Evolutionary conservation across 2,888 invertebrate species (phyloP).

Genomic region (Germaria angustata): DNA sequence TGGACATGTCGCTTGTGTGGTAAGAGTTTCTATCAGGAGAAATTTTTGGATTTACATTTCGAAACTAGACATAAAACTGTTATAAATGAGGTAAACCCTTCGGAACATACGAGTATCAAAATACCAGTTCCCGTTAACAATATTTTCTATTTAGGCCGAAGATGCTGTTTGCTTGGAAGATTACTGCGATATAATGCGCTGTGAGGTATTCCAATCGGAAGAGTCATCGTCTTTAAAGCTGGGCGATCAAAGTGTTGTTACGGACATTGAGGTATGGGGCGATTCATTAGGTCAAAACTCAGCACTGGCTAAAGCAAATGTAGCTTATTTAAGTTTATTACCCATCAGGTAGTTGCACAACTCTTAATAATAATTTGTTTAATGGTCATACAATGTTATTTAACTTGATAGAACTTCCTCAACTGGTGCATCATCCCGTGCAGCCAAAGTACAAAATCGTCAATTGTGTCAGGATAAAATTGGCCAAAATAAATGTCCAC

Average conservation of each 20-base stretch:
- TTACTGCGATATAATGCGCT: conserved; percentile 97
- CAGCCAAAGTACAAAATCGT: conserved; percentile 79
- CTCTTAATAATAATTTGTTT: background rate
- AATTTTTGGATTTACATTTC: conserved; percentile 92
- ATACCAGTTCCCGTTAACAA: too few species aligned
- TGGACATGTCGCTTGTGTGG: conserved; percentile 96
- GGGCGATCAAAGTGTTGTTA: conserved; percentile 85
- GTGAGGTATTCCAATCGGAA: conserved; percentile 91
- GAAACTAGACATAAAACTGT: conserved; percentile 92
- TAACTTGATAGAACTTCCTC: conserved; percentile 74
- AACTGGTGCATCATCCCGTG: conserved; percentile 76
- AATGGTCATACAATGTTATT: background rate
- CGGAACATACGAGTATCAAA: too few species aligned
- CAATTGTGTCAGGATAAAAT: conserved; percentile 78
- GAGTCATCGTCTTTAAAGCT: conserved; percentile 83
- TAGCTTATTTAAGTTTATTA: conserved; percentile 79
- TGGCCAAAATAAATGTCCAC: conserved; percentile 74
- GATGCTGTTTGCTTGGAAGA: conserved; percentile 96
- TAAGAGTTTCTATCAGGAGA: conserved; percentile 94
- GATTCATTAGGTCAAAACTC: conserved; percentile 83
- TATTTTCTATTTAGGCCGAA: conserved; percentile 85
- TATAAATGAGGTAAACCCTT: conserved; percentile 87
- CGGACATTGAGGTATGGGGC: conserved; percentile 92
- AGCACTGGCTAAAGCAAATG: conserved; percentile 80
- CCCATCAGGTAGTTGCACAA: conserved; percentile 72